Conservation (phyloP, 2,113 vertebrate genomes). For the Peromyscus leucopus region DNA sequence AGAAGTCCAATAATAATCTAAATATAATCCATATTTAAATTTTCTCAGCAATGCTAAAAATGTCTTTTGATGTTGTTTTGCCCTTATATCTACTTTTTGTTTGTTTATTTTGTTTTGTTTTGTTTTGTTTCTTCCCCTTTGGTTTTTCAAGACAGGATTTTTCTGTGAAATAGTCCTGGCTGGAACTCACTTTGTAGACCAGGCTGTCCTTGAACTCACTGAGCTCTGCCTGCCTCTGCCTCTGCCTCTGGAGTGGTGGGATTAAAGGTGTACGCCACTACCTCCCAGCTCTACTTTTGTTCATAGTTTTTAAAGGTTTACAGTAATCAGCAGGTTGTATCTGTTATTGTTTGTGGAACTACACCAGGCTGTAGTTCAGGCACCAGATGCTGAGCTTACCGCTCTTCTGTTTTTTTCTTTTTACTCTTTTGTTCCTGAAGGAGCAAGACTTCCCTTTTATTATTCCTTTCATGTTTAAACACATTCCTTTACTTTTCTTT, state of each 20-base stretch:
- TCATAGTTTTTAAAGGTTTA: constrained; percentile 24
- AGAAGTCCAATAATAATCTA: background rate
- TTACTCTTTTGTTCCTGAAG: background rate
- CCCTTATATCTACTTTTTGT: too few relatives aligned
- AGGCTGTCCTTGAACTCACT: background rate
- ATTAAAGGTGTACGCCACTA: background rate
- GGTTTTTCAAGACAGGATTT: too few relatives aligned
- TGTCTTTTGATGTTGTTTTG: constrained; percentile 30
- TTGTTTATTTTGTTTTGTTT: too few relatives aligned
- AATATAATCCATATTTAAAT: constrained; percentile 9
- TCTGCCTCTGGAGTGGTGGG: background rate
- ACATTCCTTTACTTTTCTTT: constrained; percentile 14
- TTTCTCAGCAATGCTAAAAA: constrained; percentile 9
- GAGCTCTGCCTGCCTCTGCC: background rate
- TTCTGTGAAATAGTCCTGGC: too few relatives aligned
- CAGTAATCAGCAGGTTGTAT: background rate
- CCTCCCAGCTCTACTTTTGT: background rate
- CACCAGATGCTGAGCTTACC: background rate
- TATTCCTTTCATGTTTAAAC: background rate
- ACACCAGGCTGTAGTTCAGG: background rate
- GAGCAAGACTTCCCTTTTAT: constrained; percentile 13
- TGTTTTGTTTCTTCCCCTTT: too few relatives aligned
- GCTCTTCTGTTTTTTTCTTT: background rate
- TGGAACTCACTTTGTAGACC: background rate
- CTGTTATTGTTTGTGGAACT: background rate